phyloP scores from a whole-genome alignment of 1,140 invertebrate genomes.

The Drosophila pseudoananassae region DNA sequence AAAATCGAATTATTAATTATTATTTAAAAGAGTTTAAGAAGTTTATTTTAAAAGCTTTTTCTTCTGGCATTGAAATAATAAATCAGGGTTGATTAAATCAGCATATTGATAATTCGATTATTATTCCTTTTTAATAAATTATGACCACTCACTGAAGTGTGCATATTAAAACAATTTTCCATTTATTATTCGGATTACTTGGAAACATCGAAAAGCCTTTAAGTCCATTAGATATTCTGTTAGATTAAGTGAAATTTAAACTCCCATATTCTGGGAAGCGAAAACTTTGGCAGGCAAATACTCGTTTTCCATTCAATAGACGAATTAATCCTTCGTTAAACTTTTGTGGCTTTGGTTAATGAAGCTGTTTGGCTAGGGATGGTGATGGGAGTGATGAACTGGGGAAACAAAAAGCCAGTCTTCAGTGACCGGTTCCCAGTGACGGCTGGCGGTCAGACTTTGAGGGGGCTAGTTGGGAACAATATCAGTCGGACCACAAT shows the following conservation, averaged over 20 bases:
- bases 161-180: background rate
- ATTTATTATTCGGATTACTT: background rate
- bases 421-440: constrained; percentile 13
- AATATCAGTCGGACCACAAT: constrained; percentile 47
- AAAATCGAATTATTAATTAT: no score
- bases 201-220: background rate
- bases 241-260: constrained; percentile 2
- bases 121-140: background rate
- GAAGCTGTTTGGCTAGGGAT: constrained; percentile 47
- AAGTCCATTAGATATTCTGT: constrained; percentile 7
- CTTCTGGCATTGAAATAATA: no score
- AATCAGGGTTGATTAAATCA: no score
- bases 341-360: constrained; percentile 62
- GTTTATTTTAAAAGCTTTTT: no score
- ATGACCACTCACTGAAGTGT: background rate
- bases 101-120: background rate
- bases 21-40: no score
- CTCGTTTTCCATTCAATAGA: constrained; percentile 48
- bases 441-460: constrained; percentile 44
- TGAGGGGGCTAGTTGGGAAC: constrained; percentile 1
- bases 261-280: background rate
- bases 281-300: constrained; percentile 5
- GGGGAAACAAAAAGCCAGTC: constrained; percentile 41
- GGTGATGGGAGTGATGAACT: constrained; percentile 6
- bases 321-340: constrained; percentile 50